These are phyloP conservation scores for Apteryx owenii DNA, from an alignment of 2,113 vertebrate genomes.

Conservation along the genomic window DNA sequence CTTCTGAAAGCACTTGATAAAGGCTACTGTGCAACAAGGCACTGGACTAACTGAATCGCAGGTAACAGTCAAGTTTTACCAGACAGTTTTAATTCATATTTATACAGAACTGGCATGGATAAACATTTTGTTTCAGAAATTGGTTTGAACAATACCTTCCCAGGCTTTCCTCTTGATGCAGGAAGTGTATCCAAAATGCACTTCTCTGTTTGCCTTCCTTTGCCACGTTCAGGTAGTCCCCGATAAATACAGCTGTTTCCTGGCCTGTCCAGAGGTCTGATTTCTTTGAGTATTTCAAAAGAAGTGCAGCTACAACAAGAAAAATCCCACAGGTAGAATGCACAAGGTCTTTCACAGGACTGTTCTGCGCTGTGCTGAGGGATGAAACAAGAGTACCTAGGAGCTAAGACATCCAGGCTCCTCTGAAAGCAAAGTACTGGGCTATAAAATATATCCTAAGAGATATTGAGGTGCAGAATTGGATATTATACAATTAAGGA, in stretches of 20 bases:
- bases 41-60: background rate
- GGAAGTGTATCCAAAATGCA: conserved; percentile 88
- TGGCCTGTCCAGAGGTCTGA: conserved; percentile 88
- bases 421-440: background rate
- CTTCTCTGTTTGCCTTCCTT: conserved; percentile 87
- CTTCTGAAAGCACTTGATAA: background rate
- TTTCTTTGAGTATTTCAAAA: conserved; percentile 92
- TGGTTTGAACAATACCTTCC: conserved; percentile 79
- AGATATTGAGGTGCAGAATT: background rate
- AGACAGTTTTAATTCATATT: background rate
- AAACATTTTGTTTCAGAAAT: background rate
- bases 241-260: conserved; percentile 86
- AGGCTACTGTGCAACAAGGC: background rate
- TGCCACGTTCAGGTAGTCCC: conserved; percentile 78
- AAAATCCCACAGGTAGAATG: background rate
- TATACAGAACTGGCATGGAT: background rate
- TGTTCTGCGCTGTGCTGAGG: background rate
- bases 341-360: background rate
- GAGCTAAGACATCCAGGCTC: background rate
- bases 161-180: conserved; percentile 93
- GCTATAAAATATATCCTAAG: background rate
- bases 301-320: conserved; percentile 82
- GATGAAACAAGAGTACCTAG: background rate
- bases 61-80: background rate
- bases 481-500: background rate